A percentile compares a stretch with the other conserved stretches of the same genome.
These are phyloP conservation scores for Caenorhabditis sp. DNA, from an alignment of 2,888 invertebrate genomes.

Conservation along the genomic window DNA sequence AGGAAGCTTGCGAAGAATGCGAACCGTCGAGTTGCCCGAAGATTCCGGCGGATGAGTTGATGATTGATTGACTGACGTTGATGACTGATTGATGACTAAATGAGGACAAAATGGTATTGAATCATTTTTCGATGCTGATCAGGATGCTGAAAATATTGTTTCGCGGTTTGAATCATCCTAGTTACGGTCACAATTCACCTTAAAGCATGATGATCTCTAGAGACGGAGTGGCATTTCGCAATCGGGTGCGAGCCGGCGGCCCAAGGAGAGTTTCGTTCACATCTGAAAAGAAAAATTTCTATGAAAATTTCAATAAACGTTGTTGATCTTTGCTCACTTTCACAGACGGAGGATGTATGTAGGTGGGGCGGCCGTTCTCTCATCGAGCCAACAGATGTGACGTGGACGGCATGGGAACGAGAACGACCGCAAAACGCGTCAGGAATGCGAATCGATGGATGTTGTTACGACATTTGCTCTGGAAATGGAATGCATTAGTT, in stretches of 20 bases:
- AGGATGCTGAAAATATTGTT: background rate
- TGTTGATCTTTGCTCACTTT: background rate
- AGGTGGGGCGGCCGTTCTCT: slow-evolving; percentile 10
- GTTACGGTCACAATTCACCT: too few relatives aligned
- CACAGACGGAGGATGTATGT: slow-evolving; percentile 17
- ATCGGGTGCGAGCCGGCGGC: slow-evolving; percentile 33
- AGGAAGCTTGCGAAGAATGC: background rate
- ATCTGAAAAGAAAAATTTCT: slow-evolving; percentile 9
- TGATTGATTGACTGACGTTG: slow-evolving; percentile 17
- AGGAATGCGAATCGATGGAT: background rate
- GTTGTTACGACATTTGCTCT: slow-evolving; percentile 5
- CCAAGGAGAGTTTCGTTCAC: slow-evolving; percentile 43
- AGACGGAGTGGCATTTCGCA: slow-evolving; percentile 36
- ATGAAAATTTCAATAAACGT: background rate
- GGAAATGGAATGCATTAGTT: slow-evolving; percentile 1
- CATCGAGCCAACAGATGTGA: slow-evolving; percentile 6
- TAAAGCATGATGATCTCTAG: too few relatives aligned
- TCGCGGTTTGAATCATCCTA: too few relatives aligned
- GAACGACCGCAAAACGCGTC: background rate
- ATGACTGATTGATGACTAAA: slow-evolving; percentile 22
- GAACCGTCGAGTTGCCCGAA: background rate
- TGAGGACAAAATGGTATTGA: slow-evolving; percentile 12
- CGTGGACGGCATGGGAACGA: background rate
- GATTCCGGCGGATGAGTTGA: slow-evolving; percentile 3
- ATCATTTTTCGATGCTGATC: slow-evolving; percentile 22